These are phyloP conservation scores for Cephus sareptanus DNA, from an alignment of 2,888 invertebrate genomes.

Conservation along the genomic window DNA sequence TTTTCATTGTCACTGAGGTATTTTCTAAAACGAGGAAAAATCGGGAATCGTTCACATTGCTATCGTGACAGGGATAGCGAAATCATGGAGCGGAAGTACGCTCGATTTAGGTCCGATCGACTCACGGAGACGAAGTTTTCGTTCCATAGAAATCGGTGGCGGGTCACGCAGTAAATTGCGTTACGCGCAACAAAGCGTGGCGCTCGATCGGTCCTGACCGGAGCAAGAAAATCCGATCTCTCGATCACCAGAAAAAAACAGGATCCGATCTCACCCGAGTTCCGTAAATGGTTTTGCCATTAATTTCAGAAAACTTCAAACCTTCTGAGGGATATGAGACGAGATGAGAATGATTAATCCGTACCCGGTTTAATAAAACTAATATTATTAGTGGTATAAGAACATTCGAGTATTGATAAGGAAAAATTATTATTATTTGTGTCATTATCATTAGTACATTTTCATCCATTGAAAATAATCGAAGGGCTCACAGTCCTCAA, in stretches of 20 bases:
- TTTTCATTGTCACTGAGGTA: not conserved
- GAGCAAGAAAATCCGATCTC: constrained; percentile 7
- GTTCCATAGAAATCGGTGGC: constrained; percentile 16
- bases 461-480: not conserved
- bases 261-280: not conserved
- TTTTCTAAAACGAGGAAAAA: not conserved
- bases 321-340: not conserved
- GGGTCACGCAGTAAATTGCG: constrained; percentile 20
- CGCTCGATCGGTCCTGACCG: not conserved
- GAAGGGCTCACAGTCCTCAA: not conserved
- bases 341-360: not conserved
- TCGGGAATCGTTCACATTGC: not conserved
- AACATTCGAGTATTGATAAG: not conserved
- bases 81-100: constrained; percentile 17
- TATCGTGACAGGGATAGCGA: not conserved
- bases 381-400: not conserved
- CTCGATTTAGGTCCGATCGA: constrained; percentile 26
- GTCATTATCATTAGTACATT: not conserved
- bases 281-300: constrained; percentile 2
- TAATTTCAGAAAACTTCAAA: not conserved
- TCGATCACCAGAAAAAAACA: not conserved
- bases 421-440: not conserved
- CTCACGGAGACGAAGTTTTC: constrained; percentile 18
- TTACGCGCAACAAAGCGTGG: constrained; percentile 17
- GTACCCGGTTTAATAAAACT: not conserved